Evolutionary conservation across 2,797 vertebrate genomes (phyloP), one percentile per base, ranked within the genome.

Genomic region (Rousettus madagascariensis): DNA sequence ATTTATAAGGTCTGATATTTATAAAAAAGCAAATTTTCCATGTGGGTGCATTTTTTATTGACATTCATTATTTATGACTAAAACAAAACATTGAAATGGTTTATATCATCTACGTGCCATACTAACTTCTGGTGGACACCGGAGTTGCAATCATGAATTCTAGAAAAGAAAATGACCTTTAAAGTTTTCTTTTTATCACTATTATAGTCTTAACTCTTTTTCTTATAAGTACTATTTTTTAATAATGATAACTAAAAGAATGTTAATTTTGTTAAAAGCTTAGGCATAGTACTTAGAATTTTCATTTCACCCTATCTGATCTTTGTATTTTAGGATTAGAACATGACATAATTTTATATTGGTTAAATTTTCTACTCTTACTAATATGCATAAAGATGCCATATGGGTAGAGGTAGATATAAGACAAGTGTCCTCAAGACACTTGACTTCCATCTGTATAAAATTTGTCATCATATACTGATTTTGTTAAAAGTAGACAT

Each of bases 401-500:
- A 80, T 66, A 72, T 55, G 41, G 17, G 3, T 66, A 93, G 41
- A 91, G 9, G 17, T 65, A 26, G 16, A 22, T 49, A 53, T 69
- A 84, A 90, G 33, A 84, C 20, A 90, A 80, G 41, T 28, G 19
- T 89, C 66, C 72, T 91, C 43, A 77, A 90, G 78, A 78, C 30
- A 77, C 30, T 77, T 94, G 66, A 82, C 41, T 95, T 82, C 49
- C 53, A 95, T 57, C 36, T 89, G 68, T 20, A 10, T 66, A 94
- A 86, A 92, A 68, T 86, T 41, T 90, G 15, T 66, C 55, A 49
- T 61, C 91, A 88, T 59, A 36, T 20, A 86, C 12, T 36, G 63
- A 92, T 90, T 91, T 90, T 91, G 51, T 80, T 75, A 79, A 38
- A 51, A 79, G 20, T 4, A 82, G 41, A 91, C 12, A 65, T 10